phyloP scores from a whole-genome alignment of 2,113 vertebrate genomes.

The Crocuta crocuta region DNA sequence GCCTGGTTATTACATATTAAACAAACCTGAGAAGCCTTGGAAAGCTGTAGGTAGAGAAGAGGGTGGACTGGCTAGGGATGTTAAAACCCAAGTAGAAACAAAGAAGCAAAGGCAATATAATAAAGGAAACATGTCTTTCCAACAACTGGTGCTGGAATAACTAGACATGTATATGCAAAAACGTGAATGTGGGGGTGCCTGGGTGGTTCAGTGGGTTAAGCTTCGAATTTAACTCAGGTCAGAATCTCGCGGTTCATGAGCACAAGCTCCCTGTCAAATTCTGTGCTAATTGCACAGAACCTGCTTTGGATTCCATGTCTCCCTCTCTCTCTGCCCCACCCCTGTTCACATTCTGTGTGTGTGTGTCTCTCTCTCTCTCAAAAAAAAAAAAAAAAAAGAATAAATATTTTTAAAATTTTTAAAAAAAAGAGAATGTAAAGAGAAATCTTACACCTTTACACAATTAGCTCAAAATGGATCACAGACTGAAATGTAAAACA shows the following conservation, averaged over 20 bases:
- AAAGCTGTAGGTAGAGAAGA: neutral
- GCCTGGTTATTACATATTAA: neutral
- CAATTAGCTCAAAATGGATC: neutral
- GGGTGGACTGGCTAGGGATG: too few relatives aligned
- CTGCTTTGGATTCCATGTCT: too few relatives aligned
- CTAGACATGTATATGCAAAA: neutral
- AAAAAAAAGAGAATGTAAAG: neutral
- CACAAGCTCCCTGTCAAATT: too few relatives aligned
- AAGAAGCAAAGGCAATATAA: neutral
- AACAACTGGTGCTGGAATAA: neutral
- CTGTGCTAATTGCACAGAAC: too few relatives aligned
- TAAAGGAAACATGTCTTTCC: neutral
- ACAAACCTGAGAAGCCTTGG: neutral
- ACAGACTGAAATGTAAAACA: neutral
- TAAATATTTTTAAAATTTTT: too few relatives aligned
- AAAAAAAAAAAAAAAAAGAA: too few relatives aligned
- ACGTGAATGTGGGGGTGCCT: neutral
- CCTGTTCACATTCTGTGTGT: too few relatives aligned
- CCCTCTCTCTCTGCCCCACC: too few relatives aligned
- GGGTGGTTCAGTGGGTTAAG: too few relatives aligned
- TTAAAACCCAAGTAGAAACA: neutral
- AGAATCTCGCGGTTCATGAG: too few relatives aligned
- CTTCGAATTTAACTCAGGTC: too few relatives aligned
- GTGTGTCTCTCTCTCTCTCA: too few relatives aligned
- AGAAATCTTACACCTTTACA: neutral